Evolutionary conservation across 2,888 invertebrate species (phyloP).

Genomic region (Germaria angustata): DNA sequence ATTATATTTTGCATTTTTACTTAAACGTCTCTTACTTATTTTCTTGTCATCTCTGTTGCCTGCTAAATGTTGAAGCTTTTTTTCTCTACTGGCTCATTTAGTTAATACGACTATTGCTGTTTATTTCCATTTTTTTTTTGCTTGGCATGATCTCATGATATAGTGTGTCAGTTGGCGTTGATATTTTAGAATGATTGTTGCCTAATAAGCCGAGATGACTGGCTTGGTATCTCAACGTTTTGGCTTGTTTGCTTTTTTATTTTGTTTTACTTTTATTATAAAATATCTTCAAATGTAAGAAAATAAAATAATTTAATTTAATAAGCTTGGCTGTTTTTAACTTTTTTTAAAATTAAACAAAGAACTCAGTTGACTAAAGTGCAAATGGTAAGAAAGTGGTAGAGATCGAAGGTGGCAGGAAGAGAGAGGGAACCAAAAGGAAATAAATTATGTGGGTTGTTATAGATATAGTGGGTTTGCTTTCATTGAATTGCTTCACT

Average conservation of each 20-base stretch:
- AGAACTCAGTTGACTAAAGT: background rate
- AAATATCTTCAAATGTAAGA: background rate
- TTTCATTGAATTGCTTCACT: background rate
- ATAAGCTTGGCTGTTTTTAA: conserved; percentile 18
- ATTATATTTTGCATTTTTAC: conserved; percentile 11
- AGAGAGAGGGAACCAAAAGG: background rate
- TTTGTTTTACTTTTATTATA: conserved; percentile 43
- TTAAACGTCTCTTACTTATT: conserved; percentile 4
- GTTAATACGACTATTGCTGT: conserved; percentile 38
- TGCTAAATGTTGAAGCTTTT: background rate
- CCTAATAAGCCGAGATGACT: conserved; percentile 63
- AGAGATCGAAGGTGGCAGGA: background rate
- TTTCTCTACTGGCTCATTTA: conserved; percentile 10
- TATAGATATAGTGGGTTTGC: conserved; percentile 26
- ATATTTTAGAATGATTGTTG: conserved; percentile 63
- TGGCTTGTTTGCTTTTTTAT: conserved; percentile 13
- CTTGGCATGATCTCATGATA: conserved; percentile 57
- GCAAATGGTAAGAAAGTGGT: conserved; percentile 23
- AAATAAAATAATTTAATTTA: conserved; percentile 39
- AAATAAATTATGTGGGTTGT: conserved; percentile 47
- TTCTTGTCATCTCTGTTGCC: conserved; percentile 25
- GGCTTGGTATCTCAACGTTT: conserved; percentile 17
- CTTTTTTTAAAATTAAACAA: background rate
- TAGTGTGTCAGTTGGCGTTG: conserved; percentile 61
- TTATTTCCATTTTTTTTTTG: conserved; percentile 13